These are phyloP conservation scores for Carassius carassius DNA, from an alignment of 2,113 vertebrate genomes.

Conservation along the genomic window DNA sequence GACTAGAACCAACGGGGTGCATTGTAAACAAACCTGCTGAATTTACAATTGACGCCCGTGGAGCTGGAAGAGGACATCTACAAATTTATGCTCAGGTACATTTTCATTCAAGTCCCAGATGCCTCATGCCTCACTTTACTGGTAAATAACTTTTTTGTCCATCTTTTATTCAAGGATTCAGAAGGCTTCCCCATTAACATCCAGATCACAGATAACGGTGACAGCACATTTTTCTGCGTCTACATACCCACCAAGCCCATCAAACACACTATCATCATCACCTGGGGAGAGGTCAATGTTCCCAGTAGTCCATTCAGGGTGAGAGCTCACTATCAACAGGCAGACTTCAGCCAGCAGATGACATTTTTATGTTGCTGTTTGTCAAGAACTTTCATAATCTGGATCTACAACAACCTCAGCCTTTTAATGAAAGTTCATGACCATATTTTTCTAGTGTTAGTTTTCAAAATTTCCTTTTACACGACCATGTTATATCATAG, in stretches of 20 bases:
- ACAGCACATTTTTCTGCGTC: constrained; percentile 86
- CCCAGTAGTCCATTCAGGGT: constrained; percentile 94
- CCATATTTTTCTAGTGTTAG: constrained; percentile 17
- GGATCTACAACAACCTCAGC: not conserved
- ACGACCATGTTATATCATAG: not conserved
- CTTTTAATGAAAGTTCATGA: constrained; percentile 11
- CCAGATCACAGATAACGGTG: constrained; percentile 86
- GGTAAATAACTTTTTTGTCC: not conserved
- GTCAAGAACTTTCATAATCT: not conserved
- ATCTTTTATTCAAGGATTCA: constrained; percentile 76
- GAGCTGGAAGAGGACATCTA: constrained; percentile 83
- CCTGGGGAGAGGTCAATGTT: constrained; percentile 88
- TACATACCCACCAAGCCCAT: constrained; percentile 91
- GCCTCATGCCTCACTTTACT: not conserved
- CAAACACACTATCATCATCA: constrained; percentile 92
- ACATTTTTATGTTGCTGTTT: not conserved
- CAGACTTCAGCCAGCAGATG: not conserved
- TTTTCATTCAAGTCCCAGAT: constrained; percentile 24
- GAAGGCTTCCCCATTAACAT: constrained; percentile 90
- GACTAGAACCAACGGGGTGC: constrained; percentile 87
- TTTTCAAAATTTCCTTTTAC: not conserved
- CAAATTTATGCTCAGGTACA: constrained; percentile 90
- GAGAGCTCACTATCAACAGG: constrained; percentile 33
- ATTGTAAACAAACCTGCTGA: constrained; percentile 87
- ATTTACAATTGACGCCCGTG: constrained; percentile 86